Conservation (phyloP, 2,888 invertebrate genomes). For the Sepiola atlantica region DNA sequence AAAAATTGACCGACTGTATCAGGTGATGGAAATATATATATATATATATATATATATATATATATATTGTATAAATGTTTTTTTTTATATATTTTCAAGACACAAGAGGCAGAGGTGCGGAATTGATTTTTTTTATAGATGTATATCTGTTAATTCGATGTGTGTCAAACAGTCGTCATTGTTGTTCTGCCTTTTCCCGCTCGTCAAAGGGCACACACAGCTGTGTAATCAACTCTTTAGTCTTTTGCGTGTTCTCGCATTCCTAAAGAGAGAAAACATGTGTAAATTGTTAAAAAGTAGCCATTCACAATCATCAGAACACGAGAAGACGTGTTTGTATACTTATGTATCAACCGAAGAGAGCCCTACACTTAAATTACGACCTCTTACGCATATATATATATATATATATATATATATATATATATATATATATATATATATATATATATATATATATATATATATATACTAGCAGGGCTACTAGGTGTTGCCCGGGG, state of each 20-base stretch:
- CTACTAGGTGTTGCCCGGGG: too few species aligned
- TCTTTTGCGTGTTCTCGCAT: neutral
- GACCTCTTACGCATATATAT: neutral
- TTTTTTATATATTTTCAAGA: neutral
- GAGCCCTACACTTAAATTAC: neutral
- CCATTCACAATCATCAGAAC: neutral
- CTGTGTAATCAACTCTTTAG: neutral
- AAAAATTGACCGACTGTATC: too few species aligned
- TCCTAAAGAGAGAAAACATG: neutral
- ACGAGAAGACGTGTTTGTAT: neutral
- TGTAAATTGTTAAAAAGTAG: conserved; percentile 9
- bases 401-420: neutral
- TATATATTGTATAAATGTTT: too few species aligned
- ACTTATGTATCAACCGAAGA: neutral
- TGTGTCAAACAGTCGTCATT: neutral
- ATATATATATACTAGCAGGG: too few species aligned
- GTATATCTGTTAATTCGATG: neutral
- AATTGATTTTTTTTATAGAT: neutral
- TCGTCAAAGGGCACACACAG: neutral
- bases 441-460: neutral
- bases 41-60: too few species aligned
- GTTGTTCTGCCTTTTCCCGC: neutral
- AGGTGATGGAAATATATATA: too few species aligned
- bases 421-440: neutral
- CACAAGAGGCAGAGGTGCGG: neutral